Evolutionary conservation across 1,140 invertebrate species (phyloP), one percentile per base, ranked within the genome.

Genomic region (Caligus rogercresseyi): DNA sequence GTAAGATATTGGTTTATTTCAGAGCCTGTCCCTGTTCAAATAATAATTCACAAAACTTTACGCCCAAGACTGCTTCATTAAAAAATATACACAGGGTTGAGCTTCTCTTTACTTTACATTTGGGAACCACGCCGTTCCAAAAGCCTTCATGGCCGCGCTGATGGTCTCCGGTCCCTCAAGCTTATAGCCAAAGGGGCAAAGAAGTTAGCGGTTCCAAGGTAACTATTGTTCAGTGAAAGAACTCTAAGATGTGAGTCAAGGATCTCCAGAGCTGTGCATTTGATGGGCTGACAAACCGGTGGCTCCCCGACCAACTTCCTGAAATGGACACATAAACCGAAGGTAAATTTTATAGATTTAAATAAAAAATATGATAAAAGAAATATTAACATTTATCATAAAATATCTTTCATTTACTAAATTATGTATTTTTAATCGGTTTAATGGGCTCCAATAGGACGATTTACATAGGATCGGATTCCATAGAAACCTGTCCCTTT

Each of bases 121-220:
- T 78, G 19, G 86, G 86, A 66, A 81, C 75, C 59, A 79, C 75
- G 62, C 82, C 83, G 54, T 82, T 85, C 87, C 87, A 90, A 56
- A 75, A 77, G 54, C 85, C 85, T 69, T 82, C 78, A 24, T 80
- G 75, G 69, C 82, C 80, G 70, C 87, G 69, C 82, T 82, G 52
- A 89, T 77, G 43, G 79, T 83, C 1, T 83, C 80, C 20, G 79
- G 74, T 7, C 86, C 87, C 26, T 76, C 75, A 21, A 89, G 75
- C 63, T 78, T 76, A 70, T 87, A 85, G 43, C 87, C 86, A 81
- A 83, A 87, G 61, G 86, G 80, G 69, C 87, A 90, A 54, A 80
- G 79, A 73, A 89, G 21, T 84, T 77, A 7, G 83, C 84, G 60
- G 78, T 77, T 16, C 84, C 79, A 1, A 78, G 78, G 64, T 78